Evolutionary conservation across 1,140 invertebrate genomes (phyloP).

Genomic region (Micrasema longulum): DNA sequence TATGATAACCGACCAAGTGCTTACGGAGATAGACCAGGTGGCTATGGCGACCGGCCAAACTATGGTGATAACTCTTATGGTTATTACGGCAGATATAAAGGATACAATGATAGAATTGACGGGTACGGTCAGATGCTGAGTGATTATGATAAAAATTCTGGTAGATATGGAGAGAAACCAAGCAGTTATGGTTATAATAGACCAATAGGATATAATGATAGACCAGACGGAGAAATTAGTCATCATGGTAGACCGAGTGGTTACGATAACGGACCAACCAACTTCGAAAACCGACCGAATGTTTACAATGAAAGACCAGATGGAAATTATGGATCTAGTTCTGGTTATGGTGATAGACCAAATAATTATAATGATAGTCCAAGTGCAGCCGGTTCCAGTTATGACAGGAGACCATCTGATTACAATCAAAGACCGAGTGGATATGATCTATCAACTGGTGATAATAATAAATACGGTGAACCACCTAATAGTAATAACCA

Average conservation of each 20-base stretch:
- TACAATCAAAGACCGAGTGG: conserved; percentile 9
- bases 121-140: conserved; percentile 11
- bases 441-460: no score
- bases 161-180: neutral
- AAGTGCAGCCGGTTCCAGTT: neutral
- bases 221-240: conserved; percentile 32
- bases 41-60: conserved; percentile 14
- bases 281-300: neutral
- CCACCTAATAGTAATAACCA: no score
- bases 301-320: conserved; percentile 18
- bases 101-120: conserved; percentile 1
- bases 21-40: conserved; percentile 7
- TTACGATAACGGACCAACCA: conserved; percentile 14
- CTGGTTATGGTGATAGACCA: neutral
- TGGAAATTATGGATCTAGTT: neutral
- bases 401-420: conserved; percentile 11
- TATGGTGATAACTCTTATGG: conserved; percentile 14
- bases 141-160: neutral
- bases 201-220: conserved; percentile 12
- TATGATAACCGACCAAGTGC: conserved; percentile 1
- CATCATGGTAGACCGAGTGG: neutral
- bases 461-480: no score
- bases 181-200: neutral
- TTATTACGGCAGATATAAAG: conserved; percentile 6
- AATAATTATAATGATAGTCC: conserved; percentile 18